These are phyloP conservation scores for Notechis scutatus DNA, from an alignment of 2,113 vertebrate species.

Conservation along the genomic window DNA sequence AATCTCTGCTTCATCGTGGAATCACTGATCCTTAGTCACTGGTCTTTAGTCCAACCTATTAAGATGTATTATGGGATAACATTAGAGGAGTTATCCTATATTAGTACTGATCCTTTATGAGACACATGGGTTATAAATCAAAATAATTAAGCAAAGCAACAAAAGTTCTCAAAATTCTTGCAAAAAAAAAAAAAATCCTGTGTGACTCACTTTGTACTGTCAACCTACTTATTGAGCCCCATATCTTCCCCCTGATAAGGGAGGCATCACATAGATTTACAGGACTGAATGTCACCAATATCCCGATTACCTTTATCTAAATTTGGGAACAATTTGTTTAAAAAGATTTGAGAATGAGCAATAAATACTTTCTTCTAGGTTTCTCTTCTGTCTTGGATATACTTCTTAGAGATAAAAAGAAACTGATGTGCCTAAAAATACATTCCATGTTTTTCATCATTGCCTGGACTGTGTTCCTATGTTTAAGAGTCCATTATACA, in stretches of 20 bases:
- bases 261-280: background rate
- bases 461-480: background rate
- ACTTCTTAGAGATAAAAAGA: background rate
- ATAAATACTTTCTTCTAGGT: background rate
- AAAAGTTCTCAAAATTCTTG: background rate
- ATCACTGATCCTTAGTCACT: background rate
- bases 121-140: background rate
- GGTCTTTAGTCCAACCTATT: background rate
- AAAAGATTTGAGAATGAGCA: background rate
- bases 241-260: background rate
- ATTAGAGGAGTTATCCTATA: background rate
- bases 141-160: background rate
- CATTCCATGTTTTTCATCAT: background rate
- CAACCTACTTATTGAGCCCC: background rate
- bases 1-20: background rate
- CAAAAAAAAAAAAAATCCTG: background rate
- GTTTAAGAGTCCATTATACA: background rate
- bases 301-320: background rate
- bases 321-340: background rate
- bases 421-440: background rate
- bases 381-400: background rate
- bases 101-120: background rate
- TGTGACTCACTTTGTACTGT: background rate
- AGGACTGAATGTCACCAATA: background rate
- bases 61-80: background rate